Conservation (phyloP, 2,113 vertebrate genomes). For the Anhinga rufa region DNA sequence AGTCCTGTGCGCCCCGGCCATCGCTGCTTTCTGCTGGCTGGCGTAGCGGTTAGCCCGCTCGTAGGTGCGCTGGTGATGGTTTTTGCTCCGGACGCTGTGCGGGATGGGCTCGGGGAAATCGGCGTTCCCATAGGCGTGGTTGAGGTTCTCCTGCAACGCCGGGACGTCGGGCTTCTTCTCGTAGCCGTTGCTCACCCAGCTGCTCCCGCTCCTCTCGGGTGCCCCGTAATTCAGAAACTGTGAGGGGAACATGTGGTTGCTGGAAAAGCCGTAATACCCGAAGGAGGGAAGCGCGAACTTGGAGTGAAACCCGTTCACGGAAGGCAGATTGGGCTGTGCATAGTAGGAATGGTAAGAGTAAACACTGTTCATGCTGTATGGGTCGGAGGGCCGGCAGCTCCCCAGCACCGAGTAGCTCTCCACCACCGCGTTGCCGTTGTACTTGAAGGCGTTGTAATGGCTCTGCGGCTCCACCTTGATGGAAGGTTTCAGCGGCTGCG, state of each 20-base stretch:
- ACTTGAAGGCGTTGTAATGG: slow-evolving; percentile 83
- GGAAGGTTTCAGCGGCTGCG: slow-evolving; percentile 86
- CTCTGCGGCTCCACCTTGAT: slow-evolving; percentile 83
- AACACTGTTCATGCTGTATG: slow-evolving; percentile 85
- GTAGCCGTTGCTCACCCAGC: slow-evolving; percentile 67
- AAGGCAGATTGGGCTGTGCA: slow-evolving; percentile 89
- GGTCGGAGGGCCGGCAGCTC: slow-evolving; percentile 84
- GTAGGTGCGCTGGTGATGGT: slow-evolving; percentile 76
- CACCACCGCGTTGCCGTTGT: slow-evolving; percentile 77
- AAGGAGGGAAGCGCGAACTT: slow-evolving; percentile 87
- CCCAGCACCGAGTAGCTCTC: slow-evolving; percentile 82
- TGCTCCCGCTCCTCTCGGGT: slow-evolving; percentile 57
- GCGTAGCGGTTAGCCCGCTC: slow-evolving; percentile 66
- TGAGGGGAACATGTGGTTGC: slow-evolving; percentile 84
- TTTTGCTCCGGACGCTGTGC: slow-evolving; percentile 48
- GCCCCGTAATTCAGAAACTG: slow-evolving; percentile 84
- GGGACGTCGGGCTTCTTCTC: slow-evolving; percentile 89
- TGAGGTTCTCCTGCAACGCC: slow-evolving; percentile 79
- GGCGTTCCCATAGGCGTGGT: slow-evolving; percentile 69
- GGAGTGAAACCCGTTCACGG: slow-evolving; percentile 90
- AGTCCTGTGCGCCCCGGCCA: slow-evolving; percentile 41
- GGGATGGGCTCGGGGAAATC: slow-evolving; percentile 71
- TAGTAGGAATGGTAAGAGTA: slow-evolving; percentile 92
- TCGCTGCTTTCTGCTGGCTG: slow-evolving; percentile 49
- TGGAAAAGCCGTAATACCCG: slow-evolving; percentile 86